Evolutionary conservation across 1,140 invertebrate species (phyloP), one percentile per base, ranked within the genome.

Genomic region (Orchestia grillus): DNA sequence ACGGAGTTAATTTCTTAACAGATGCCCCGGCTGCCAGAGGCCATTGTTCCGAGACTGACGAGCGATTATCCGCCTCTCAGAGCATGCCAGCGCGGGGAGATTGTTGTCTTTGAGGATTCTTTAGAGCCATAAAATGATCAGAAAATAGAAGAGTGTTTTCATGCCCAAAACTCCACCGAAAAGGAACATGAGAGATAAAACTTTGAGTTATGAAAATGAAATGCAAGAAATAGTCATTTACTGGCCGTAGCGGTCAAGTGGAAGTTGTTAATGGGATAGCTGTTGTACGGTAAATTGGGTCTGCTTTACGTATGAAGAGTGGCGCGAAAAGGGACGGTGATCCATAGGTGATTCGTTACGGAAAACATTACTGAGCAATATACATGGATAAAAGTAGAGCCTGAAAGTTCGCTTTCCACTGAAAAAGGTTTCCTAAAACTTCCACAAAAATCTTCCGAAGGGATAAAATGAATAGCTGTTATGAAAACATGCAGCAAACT

Each of bases 1-100:
- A 90, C 11, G 88, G 88, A 90, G 88, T 44, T 90, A 90, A 90
- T 90, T 90, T 90, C 88, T 90, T 90, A 90, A 42, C 88, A 90
- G 88, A 90, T 90, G 88, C 88, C 43, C 88, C 36, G 41, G n/a
- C 41, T 90, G 88, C 88, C 88, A 90, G 88, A 90, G 88, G 42
- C 88, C 36, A 1, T 90, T 90, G 88, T 90, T 44, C 88, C 4
- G 88, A 90, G 88, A 90, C 88, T 90, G 88, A 90, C 88, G 36
- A 44, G 88, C 88, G 88, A 90, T 90, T 90, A 90, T 90, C 88
- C 43, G 88, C 28, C 88, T 36, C 42, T 43, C 41, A 90, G 87
- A 87, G 87, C 87, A 87, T 36, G 8, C 87, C 36, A 15, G 88
- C 43, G 15, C 88, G 41, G 43, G 62, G 43, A 41, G 41, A 41